These are phyloP conservation scores for Caretta caretta DNA, from an alignment of 2,113 vertebrate species.

Conservation along the genomic window DNA sequence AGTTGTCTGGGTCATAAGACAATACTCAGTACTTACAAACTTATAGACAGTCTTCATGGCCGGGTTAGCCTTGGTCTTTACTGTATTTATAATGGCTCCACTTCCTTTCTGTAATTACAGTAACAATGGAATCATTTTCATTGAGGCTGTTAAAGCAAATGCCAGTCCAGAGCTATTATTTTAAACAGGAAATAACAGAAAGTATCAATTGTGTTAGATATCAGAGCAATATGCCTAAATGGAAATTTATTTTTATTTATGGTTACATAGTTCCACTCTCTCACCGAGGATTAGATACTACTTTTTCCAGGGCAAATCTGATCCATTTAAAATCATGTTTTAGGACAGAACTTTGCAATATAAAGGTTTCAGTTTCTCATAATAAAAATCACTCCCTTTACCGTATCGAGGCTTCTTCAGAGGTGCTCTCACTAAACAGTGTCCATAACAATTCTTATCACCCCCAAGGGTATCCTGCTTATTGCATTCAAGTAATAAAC, in stretches of 20 bases:
- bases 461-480: not conserved
- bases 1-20: slow-evolving; percentile 51
- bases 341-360: not conserved
- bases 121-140: slow-evolving; percentile 53
- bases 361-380: not conserved
- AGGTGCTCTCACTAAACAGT: not conserved
- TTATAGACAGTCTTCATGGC: slow-evolving; percentile 99
- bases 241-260: not conserved
- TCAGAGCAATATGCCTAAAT: not conserved
- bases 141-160: slow-evolving; percentile 51
- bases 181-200: slow-evolving; percentile 40
- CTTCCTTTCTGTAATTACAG: slow-evolving; percentile 91
- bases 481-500: not conserved
- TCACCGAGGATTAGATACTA: not conserved
- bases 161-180: slow-evolving; percentile 53
- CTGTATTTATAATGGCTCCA: slow-evolving; percentile 96
- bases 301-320: not conserved
- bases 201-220: slow-evolving; percentile 16
- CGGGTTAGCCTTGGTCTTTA: slow-evolving; percentile 97
- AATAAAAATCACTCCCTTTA: not conserved
- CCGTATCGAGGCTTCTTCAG: not conserved
- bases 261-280: not conserved
- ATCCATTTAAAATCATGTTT: not conserved
- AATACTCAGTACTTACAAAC: slow-evolving; percentile 88
- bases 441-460: not conserved